Evolutionary conservation across 2,888 invertebrate species (phyloP).

Genomic region (Chloroclystis v-ata): DNA sequence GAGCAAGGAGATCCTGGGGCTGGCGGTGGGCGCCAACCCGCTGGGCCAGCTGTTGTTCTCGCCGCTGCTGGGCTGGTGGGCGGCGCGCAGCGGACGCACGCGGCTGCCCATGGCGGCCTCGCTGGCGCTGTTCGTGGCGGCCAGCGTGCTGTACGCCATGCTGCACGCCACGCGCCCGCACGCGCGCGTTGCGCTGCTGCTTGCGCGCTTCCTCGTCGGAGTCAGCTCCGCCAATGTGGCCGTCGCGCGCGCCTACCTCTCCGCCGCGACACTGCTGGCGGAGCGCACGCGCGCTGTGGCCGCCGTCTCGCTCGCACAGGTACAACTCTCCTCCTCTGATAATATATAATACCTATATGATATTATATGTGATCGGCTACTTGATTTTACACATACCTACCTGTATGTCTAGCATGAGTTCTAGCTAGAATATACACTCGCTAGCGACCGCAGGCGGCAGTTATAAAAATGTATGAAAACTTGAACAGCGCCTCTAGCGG

Average conservation of each 20-base stretch:
- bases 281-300: conserved; percentile 91
- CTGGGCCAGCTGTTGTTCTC: conserved; percentile 92
- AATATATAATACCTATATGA: no score
- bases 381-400: no score
- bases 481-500: no score
- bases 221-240: conserved; percentile 92
- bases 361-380: no score
- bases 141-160: conserved; percentile 86
- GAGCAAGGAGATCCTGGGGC: conserved; percentile 89
- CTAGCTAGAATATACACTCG: no score
- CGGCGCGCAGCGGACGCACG: conserved; percentile 81
- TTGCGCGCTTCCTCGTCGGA: conserved; percentile 87
- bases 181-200: conserved; percentile 85
- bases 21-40: conserved; percentile 91
- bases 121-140: conserved; percentile 83
- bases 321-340: no score
- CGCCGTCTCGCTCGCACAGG: conserved; percentile 88
- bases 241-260: conserved; percentile 89
- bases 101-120: conserved; percentile 84
- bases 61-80: conserved; percentile 90
- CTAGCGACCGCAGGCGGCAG: no score
- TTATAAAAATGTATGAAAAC: no score
- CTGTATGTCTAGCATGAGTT: no score
- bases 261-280: conserved; percentile 87
- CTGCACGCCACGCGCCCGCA: conserved; percentile 82